Evolutionary conservation across 2,113 vertebrate species (phyloP).

Genomic region (Dasyprocta punctata): DNA sequence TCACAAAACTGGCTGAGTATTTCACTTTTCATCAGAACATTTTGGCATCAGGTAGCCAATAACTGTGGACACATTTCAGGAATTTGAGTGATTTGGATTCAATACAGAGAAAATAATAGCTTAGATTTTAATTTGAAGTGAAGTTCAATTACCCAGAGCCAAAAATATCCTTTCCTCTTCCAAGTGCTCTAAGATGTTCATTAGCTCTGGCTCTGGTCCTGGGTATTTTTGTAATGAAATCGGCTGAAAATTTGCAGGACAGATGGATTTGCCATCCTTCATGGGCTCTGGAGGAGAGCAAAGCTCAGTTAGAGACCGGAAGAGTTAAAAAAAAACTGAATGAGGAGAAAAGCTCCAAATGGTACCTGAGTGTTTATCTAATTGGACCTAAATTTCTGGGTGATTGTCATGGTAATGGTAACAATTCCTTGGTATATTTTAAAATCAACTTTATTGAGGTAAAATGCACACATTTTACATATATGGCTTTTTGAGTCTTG

Average conservation of each 20-base stretch:
- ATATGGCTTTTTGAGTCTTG: neutral
- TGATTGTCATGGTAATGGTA: neutral
- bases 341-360: neutral
- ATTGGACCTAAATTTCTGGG: neutral
- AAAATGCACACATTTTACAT: neutral
- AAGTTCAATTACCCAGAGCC: slow-evolving; percentile 73
- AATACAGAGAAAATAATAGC: slow-evolving; percentile 78
- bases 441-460: neutral
- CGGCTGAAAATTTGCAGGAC: slow-evolving; percentile 50
- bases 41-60: slow-evolving; percentile 78
- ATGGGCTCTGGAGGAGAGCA: neutral
- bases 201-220: slow-evolving; percentile 77
- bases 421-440: neutral
- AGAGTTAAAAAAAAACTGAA: neutral
- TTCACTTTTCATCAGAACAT: slow-evolving; percentile 76
- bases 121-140: slow-evolving; percentile 73
- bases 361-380: neutral
- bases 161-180: slow-evolving; percentile 74
- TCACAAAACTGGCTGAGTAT: slow-evolving; percentile 67
- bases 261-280: slow-evolving; percentile 67
- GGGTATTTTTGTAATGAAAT: slow-evolving; percentile 71
- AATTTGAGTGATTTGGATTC: slow-evolving; percentile 79
- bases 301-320: neutral
- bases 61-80: slow-evolving; percentile 74
- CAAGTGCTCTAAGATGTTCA: slow-evolving; percentile 79